Base-by-base conservation (phyloP, 2,888 invertebrate genomes). In the Drosophila austrosaltans region DNA sequence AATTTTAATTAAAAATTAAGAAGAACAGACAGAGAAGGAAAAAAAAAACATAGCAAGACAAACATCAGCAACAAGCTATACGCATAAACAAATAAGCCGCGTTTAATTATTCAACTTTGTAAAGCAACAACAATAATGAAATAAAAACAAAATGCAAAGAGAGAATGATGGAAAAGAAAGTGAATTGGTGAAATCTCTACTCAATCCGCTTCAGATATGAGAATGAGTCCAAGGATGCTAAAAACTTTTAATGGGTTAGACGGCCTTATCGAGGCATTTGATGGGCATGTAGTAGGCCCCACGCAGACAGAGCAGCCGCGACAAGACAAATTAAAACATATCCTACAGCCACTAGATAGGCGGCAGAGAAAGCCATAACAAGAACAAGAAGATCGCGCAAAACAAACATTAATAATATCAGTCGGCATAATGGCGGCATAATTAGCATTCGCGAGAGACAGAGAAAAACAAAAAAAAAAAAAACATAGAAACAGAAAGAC, bases 231-330 rank as follows among this genome's bases (percentile, higher is more conserved):
- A 16, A 71, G 67, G 72, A 63, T 68, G 66, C 53, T 60, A 71
- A 86, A 86, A 88, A 85, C 74, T 85, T 86, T 88, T 83, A 86
- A 85, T 86, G 79, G 88, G 76, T 78, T 81, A 73, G 72, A 67
- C 72, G 59, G 69, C 73, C 83, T 86, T 79, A 85, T 87, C 88
- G 62, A 77, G 44, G 53, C 66, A 40, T 48, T n/a, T n/a, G 39
- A 57, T 16, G 48, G 48, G 48, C 48, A 25, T 48, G n/a, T 22
- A 56, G 48, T 22, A 56, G 48, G 61, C 65, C 53, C 16, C 16
- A 16, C 16, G 32, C 63, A 74, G 65, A 59, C 64, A 75, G 59
- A 53, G 75, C 57, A 32, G 6, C 36, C 36, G 22, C 36, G 36
- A 57, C 56, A 74, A 67, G 69, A 76, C 75, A 76, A 88, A 87